A percentile compares a stretch with the other conserved stretches of the same genome.
Evolutionary conservation across 1,140 invertebrate species (phyloP).

Genomic region (Spodoptera litura): DNA sequence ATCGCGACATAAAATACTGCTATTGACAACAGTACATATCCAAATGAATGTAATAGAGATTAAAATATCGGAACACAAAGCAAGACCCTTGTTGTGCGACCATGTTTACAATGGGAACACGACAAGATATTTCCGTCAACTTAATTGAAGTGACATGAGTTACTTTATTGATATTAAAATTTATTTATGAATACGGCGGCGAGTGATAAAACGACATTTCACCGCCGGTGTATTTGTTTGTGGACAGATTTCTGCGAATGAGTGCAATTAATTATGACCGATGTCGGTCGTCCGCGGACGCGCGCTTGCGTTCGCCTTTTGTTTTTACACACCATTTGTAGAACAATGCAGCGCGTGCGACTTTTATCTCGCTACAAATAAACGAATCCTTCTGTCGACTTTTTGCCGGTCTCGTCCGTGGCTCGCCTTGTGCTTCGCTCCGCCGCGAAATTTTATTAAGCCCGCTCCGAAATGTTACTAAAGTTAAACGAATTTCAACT

Average conservation of each 20-base stretch:
- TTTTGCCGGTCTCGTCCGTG: slow-evolving; percentile 60
- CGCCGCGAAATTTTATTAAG: slow-evolving; percentile 67
- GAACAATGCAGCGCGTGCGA: slow-evolving; percentile 76
- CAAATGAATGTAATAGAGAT: slow-evolving; percentile 17
- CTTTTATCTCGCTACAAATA: slow-evolving; percentile 76
- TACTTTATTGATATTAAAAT: slow-evolving; percentile 73
- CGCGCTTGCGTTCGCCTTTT: slow-evolving; percentile 62
- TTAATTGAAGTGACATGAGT: slow-evolving; percentile 58
- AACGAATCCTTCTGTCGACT: slow-evolving; percentile 63
- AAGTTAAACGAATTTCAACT: slow-evolving; percentile 47
- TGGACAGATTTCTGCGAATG: slow-evolving; percentile 73
- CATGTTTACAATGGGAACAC: slow-evolving; percentile 43
- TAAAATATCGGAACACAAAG: slow-evolving; percentile 28
- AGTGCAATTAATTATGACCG: slow-evolving; percentile 80
- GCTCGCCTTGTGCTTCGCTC: slow-evolving; percentile 51
- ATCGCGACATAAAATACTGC: slow-evolving; percentile 22
- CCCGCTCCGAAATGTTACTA: slow-evolving; percentile 61
- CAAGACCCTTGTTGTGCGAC: slow-evolving; percentile 32
- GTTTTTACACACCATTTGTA: slow-evolving; percentile 77
- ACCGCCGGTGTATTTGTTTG: slow-evolving; percentile 65
- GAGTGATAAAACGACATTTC: slow-evolving; percentile 74
- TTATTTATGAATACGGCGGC: slow-evolving; percentile 69
- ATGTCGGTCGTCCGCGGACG: slow-evolving; percentile 61
- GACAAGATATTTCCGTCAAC: slow-evolving; percentile 61
- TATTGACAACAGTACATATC: slow-evolving; percentile 23